Evolutionary conservation across 1,140 invertebrate species (phyloP), one percentile per base, ranked within the genome.

Genomic region (Drosophila suzukii): DNA sequence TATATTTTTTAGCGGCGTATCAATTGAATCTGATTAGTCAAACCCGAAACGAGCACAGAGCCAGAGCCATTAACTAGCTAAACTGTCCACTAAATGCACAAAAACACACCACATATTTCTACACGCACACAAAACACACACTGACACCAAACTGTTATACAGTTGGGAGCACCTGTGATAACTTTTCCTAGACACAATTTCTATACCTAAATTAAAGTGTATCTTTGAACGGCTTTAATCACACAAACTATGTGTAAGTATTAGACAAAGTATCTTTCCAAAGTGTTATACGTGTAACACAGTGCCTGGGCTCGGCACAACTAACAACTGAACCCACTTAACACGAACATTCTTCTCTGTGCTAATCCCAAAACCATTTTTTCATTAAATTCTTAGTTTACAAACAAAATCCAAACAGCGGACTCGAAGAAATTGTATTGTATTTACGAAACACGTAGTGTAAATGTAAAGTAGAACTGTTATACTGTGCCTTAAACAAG

Each of bases 1-100:
- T 67, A 39, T 67, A 68, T 79, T 71, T 86, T 86, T 84, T 86
- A 86, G 83, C 84, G 72, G 71, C 80, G 75, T 79, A 47, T 73
- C 79, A 66, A 62, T 86, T 77, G 84, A 86, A 58, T 88, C 83
- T 50, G 75, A 79, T 53, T 81, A 85, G 72, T 47, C 59, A 51
- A 70, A 75, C 54, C 30, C 59, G 46, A 60, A 59, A 67, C 47
- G 43, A 71, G 65, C 65, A 57, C 51, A 71, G 43, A 47, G 54
- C 43, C 36, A 71, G 50, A 71, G 65, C 58, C 49, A 41, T 62
- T 70, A 70, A 56, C 44, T 79, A 71, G 67, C 66, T 74, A 58
- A 57, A 59, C 54, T 46, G 75, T 47, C 53, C 34, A 62, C 49
- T 56, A 71, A 70, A 81, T 55, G 49, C 60, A 73, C 56, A 60